Evolutionary conservation across 2,888 invertebrate genomes (phyloP).

Genomic region (Lagria hirta): DNA sequence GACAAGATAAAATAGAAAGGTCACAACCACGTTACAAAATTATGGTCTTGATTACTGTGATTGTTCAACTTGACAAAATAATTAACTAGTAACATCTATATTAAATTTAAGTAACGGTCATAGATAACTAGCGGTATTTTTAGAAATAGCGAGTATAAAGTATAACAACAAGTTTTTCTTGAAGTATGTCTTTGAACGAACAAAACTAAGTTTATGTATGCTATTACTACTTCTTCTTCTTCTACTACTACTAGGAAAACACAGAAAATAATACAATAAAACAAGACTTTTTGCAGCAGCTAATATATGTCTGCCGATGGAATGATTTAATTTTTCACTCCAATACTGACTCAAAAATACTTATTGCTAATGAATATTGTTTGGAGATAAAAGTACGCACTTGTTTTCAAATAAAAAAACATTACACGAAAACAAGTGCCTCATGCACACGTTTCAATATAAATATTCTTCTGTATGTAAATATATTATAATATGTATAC

Average conservation of each 20-base stretch:
- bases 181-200: too few species aligned
- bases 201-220: too few species aligned
- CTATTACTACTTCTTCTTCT: too few species aligned
- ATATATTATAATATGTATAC: conserved; percentile 25
- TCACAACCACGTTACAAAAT: conserved; percentile 49
- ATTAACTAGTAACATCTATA: conserved; percentile 37
- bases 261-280: conserved; percentile 46
- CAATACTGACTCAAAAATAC: conserved; percentile 58
- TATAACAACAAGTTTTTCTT: too few species aligned
- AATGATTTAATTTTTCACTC: conserved; percentile 54
- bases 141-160: conserved; percentile 9
- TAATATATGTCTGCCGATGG: conserved; percentile 42
- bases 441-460: conserved; percentile 32
- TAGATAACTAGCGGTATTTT: conserved; percentile 15
- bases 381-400: conserved; percentile 38
- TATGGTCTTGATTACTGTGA: conserved; percentile 47
- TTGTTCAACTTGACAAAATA: conserved; percentile 41
- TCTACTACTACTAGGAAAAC: conserved; percentile 33
- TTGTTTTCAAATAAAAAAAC: too few species aligned
- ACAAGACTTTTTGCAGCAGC: conserved; percentile 35
- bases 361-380: conserved; percentile 58
- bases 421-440: conserved; percentile 5
- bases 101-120: conserved; percentile 37
- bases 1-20: conserved; percentile 40
- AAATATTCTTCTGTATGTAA: conserved; percentile 17